These are phyloP conservation scores for Lissonota sp. DNA, from an alignment of 2,888 invertebrate genomes.

Conservation along the genomic window DNA sequence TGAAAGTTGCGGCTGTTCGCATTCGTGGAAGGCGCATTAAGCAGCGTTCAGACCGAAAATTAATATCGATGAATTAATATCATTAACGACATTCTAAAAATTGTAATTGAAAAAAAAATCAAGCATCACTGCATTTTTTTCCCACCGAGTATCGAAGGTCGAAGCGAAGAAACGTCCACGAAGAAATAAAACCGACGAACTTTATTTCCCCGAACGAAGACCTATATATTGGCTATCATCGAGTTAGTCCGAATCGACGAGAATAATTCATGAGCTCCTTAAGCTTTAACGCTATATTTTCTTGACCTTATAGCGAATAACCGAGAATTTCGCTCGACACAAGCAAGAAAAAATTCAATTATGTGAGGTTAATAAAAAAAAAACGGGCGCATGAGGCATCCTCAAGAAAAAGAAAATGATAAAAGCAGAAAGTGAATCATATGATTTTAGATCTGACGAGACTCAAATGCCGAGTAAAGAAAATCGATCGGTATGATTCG, in stretches of 20 bases:
- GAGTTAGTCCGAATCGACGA: constrained; percentile 20
- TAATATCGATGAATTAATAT: constrained; percentile 27
- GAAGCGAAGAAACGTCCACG: background rate
- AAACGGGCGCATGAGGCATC: background rate
- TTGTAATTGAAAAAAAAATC: background rate
- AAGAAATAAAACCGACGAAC: constrained; percentile 21
- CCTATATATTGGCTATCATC: constrained; percentile 20
- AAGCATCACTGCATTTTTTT: too few relatives aligned
- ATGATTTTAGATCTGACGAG: background rate
- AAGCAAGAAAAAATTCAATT: background rate
- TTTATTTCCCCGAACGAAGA: constrained; percentile 11
- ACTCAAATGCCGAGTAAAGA: too few relatives aligned
- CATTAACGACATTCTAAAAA: constrained; percentile 11
- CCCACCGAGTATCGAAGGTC: constrained; percentile 2
- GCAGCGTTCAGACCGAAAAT: constrained; percentile 40
- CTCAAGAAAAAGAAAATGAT: background rate
- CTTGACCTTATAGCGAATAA: constrained; percentile 2
- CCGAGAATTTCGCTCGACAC: background rate
- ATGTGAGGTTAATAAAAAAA: background rate
- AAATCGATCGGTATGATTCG: too few relatives aligned
- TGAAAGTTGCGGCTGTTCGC: constrained; percentile 51
- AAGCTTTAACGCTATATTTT: constrained; percentile 7
- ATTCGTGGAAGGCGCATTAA: constrained; percentile 39
- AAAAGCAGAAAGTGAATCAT: background rate
- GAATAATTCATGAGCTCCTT: constrained; percentile 47